These are phyloP conservation scores for Empis livida DNA, from an alignment of 2,888 invertebrate genomes.

Conservation along the genomic window DNA sequence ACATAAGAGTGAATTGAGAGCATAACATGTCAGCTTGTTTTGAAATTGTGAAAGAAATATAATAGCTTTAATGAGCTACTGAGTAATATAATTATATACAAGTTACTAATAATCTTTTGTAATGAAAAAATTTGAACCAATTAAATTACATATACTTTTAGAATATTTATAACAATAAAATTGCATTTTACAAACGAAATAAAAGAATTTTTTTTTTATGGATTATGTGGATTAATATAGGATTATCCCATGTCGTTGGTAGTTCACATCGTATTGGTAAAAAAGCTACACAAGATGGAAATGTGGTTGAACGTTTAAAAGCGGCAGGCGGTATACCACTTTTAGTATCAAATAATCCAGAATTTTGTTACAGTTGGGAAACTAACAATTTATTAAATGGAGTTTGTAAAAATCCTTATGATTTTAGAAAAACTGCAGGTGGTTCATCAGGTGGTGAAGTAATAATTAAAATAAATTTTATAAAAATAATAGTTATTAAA, in stretches of 20 bases:
- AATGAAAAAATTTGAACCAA: too few relatives aligned
- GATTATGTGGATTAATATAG: constrained; percentile 28
- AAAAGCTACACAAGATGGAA: constrained; percentile 53
- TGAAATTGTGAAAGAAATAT: too few relatives aligned
- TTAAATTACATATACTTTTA: too few relatives aligned
- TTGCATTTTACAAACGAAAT: too few relatives aligned
- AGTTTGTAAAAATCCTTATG: constrained; percentile 70
- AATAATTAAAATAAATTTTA: constrained; percentile 2
- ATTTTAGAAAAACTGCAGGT: constrained; percentile 57
- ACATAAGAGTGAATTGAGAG: too few relatives aligned
- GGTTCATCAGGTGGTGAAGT: constrained; percentile 88
- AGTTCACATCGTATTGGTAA: constrained; percentile 37
- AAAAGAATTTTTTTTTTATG: too few relatives aligned
- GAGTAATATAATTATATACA: too few relatives aligned
- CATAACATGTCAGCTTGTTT: too few relatives aligned
- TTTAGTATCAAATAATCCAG: constrained; percentile 74
- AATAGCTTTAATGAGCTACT: too few relatives aligned
- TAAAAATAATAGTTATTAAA: background rate
- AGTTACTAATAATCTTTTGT: too few relatives aligned
- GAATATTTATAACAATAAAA: too few relatives aligned
- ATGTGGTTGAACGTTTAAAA: constrained; percentile 46
- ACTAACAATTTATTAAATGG: constrained; percentile 67
- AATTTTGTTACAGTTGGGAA: constrained; percentile 81
- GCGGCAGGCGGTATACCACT: constrained; percentile 69
- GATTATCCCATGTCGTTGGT: constrained; percentile 58